Conservation (phyloP, 2,113 vertebrate genomes). For the Laterallus jamaicensis region DNA sequence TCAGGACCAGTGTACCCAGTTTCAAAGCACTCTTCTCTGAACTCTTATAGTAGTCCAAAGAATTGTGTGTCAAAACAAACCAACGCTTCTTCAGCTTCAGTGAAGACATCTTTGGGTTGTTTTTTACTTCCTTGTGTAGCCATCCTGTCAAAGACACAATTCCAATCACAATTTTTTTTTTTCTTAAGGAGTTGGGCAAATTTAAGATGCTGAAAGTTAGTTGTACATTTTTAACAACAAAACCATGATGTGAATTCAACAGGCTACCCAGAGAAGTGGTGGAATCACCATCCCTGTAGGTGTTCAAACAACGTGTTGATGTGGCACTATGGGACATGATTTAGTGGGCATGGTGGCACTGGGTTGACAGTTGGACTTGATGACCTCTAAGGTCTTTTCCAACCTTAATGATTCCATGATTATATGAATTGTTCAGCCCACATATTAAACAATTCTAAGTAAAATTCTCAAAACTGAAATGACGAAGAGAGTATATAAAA, state of each 20-base stretch:
- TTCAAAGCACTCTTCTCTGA: constrained; percentile 91
- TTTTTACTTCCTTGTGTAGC: constrained; percentile 95
- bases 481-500: not conserved
- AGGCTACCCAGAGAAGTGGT: no score
- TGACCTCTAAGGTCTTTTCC: no score
- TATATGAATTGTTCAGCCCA: not conserved
- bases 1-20: constrained; percentile 92
- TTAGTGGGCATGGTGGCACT: no score
- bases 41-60: constrained; percentile 97
- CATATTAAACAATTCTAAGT: not conserved
- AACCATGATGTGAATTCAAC: not conserved
- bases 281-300: no score
- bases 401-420: no score
- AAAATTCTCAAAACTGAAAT: not conserved
- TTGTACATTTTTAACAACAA: not conserved
- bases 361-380: no score
- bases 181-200: not conserved
- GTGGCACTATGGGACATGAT: no score
- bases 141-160: constrained; percentile 80
- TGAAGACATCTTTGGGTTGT: constrained; percentile 82
- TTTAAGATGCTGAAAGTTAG: not conserved
- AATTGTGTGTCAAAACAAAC: constrained; percentile 97
- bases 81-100: constrained; percentile 95
- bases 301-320: no score
- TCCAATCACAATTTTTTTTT: not conserved